Evolutionary conservation across 2,888 invertebrate genomes (phyloP), one percentile per base, ranked within the genome.

Genomic region (Drosophila sordidapex): DNA sequence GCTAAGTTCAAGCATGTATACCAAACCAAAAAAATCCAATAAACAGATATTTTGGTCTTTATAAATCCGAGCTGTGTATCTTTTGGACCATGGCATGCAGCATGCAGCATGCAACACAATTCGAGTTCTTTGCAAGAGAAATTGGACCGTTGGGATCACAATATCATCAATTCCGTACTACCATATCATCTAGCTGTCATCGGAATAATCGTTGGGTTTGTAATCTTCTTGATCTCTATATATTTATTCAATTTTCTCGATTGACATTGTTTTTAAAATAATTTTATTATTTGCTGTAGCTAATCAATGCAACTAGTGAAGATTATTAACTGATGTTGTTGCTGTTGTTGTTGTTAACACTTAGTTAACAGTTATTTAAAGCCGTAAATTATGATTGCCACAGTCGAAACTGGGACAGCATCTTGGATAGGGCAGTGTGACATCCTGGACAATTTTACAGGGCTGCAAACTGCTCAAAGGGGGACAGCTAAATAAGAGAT

Each of bases 1-100:
- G 46, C 49, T 84, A 83, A 83, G 87, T 82, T 82, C 71, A 73
- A 79, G 77, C 76, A 74, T 85, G 85, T 89, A 89, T 89, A 85
- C 85, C 87, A 82, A 81, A 84, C 80, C 77, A 29, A 72, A 70
- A 69, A 72, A 74, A 73, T 78, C 61, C 52, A 82, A 82, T 82
- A 78, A 82, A 75, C 36, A 52, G 15, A 71, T 61, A 58, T 61
- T 71, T 75, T 67, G 71, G 67, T 75, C 67, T 78, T 62, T 68
- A 48, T 58, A 54, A 54, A 49, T 27, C 15, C 25, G 31, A 54
- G 21, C 25, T 18, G 25, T 13, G 13, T 25, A 27, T 31, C 46
- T 21, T 46, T 2, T 46, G 43, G 21, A n/a, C 8, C 0, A 18
- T 38, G 18, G 25, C 7, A 10, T n/a, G 27, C 27, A 27, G 27